These are phyloP conservation scores for Lepidochitona cinerea DNA, from an alignment of 2,888 invertebrate species.

Conservation along the genomic window DNA sequence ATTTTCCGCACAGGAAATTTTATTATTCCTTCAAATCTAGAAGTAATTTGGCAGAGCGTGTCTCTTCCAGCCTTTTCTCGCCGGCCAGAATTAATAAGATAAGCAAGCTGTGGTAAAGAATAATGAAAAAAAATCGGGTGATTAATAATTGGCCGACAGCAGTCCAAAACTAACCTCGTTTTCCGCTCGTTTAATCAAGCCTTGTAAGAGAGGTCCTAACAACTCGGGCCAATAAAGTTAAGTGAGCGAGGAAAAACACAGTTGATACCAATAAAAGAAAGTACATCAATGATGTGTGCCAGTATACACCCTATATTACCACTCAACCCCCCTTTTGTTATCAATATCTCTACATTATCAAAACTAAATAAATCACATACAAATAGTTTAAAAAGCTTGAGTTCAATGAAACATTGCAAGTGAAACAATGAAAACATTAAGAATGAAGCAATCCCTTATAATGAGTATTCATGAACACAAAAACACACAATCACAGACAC, in stretches of 20 bases:
- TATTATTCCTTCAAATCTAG: background rate
- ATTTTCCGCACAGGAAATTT: background rate
- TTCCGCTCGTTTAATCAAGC: slow-evolving; percentile 6
- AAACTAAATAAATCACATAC: no score
- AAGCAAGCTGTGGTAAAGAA: background rate
- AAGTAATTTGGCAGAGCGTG: background rate
- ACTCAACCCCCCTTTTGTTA: no score
- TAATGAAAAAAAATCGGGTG: slow-evolving; percentile 6
- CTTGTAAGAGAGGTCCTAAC: background rate
- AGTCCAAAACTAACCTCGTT: slow-evolving; percentile 3
- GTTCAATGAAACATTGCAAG: no score
- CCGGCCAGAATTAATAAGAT: background rate
- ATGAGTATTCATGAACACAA: no score
- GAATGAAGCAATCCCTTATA: no score
- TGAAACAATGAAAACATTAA: no score
- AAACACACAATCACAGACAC: no score
- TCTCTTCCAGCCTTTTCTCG: background rate
- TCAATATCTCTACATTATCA: no score
- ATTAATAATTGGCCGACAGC: slow-evolving; percentile 5
- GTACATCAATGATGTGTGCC: no score
- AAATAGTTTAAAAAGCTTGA: no score
- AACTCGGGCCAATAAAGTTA: slow-evolving; percentile 7
- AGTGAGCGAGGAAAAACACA: background rate
- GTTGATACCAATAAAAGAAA: no score
- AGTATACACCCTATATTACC: no score